Percentiles rank a stretch among this genome's conserved stretches.
phyloP scores from a whole-genome alignment of 2,797 vertebrate genomes.

The Coreius guichenoti region DNA sequence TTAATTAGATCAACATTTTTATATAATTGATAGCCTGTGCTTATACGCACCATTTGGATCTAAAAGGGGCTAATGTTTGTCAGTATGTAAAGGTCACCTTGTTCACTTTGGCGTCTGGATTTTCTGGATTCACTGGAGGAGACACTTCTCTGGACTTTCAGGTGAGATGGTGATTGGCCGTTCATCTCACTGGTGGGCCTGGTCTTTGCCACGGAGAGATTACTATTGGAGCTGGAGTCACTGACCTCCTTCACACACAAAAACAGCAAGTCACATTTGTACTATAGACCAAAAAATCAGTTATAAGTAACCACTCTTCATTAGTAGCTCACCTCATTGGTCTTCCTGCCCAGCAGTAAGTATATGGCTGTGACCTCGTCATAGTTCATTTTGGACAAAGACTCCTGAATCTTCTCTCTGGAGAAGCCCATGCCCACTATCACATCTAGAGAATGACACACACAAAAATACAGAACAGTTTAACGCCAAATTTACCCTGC shows the following conservation, averaged over 20 bases:
- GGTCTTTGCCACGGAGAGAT: slow-evolving; percentile 91
- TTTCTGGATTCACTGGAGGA: slow-evolving; percentile 90
- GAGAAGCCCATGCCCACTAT: slow-evolving; percentile 99
- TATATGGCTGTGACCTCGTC: slow-evolving; percentile 98
- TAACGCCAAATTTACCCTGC: neutral
- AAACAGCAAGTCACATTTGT: slow-evolving; percentile 3
- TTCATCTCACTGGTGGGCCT: slow-evolving; percentile 94
- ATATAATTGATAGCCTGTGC: neutral
- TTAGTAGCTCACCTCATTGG: slow-evolving; percentile 85
- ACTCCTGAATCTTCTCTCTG: slow-evolving; percentile 96
- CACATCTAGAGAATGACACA: slow-evolving; percentile 81
- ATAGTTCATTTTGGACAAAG: slow-evolving; percentile 98
- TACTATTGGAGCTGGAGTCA: slow-evolving; percentile 96
- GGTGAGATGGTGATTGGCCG: slow-evolving; percentile 93
- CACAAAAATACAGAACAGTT: neutral
- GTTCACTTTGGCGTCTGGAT: slow-evolving; percentile 95
- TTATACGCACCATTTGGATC: neutral
- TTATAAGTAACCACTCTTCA: neutral
- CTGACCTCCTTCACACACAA: slow-evolving; percentile 82
- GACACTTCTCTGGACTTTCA: slow-evolving; percentile 92
- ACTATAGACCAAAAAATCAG: neutral
- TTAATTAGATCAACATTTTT: neutral
- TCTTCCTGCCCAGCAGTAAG: slow-evolving; percentile 93
- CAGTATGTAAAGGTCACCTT: slow-evolving; percentile 79
- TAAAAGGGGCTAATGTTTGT: neutral